Base-by-base conservation (phyloP, 2,113 vertebrate genomes). In the Psettodes erumei region DNA sequence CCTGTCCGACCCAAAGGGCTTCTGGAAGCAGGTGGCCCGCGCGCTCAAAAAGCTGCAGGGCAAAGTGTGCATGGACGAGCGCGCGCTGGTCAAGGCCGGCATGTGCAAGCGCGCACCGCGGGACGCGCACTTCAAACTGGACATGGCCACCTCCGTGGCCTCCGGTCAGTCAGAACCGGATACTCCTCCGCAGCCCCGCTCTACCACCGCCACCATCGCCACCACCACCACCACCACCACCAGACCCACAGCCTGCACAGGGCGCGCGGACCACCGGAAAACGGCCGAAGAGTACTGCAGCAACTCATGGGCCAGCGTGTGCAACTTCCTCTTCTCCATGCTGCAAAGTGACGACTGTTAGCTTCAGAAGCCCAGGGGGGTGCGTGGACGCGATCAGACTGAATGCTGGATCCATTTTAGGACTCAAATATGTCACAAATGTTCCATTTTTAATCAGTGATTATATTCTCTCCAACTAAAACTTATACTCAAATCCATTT, bases 11-110 rank as follows among this genome's bases (percentile, higher is more conserved):
- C 77, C 87, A 11, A 90, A 84, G 13, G 35, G 27, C 65, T 98
- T 95, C 74, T 98, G 97, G 96, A 96, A 94, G 47, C 96, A 98
- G 81, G 86, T 98, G 37, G 69, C 77, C 1, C 88, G 95, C 13
- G 90, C 84, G 0, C 71, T 99, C 3, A 95, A 89, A 54, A 94
- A 83, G 27, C 35, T 88, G 2, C 91, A 96, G 47, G 93, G 91
- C 43, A 90, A 87, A 35, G 83, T 96, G 67, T 99, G 97, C 67
- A 25, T 21, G 7, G 92, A 96, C 9, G 38, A 87, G 0, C 87
- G 88, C 75, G 83, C 77, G 2, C 8, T 94, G 25, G 66, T 98
- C 10, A 95, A 88, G 79, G 86, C 94, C 9, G 92, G 82, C 28
- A 60, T 95, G 55, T 99, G 97, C 33, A 95, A 89, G 77, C 91